Conservation (phyloP, 2,888 invertebrate species). For the Perizoma flavofasciatum region DNA sequence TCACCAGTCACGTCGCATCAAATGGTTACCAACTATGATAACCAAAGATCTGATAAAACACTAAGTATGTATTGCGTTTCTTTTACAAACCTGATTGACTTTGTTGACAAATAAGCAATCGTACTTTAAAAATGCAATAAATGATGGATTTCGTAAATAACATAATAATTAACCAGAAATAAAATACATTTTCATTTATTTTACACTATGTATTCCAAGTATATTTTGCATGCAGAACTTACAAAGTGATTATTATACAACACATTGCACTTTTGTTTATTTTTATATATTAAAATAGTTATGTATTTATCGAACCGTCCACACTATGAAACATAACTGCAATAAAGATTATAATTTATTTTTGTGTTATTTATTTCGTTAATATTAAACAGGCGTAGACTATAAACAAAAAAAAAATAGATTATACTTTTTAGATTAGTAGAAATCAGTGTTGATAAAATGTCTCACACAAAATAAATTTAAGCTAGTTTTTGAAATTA, state of each 20-base stretch:
- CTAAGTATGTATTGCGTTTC: background rate
- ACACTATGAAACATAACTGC: conserved; percentile 29
- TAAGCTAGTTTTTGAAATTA: too few species aligned
- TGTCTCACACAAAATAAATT: too few species aligned
- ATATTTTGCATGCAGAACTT: background rate
- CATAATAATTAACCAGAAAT: too few species aligned
- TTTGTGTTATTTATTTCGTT: conserved; percentile 26
- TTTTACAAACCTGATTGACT: background rate
- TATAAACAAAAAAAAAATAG: too few species aligned
- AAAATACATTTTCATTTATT: background rate
- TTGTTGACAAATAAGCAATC: background rate
- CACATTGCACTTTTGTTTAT: conserved; percentile 6
- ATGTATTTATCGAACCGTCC: conserved; percentile 34
- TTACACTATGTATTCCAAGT: conserved; percentile 1
- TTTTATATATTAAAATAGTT: conserved; percentile 11
- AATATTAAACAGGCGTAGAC: too few species aligned
- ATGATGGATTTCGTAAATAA: background rate
- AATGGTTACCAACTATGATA: conserved; percentile 36
- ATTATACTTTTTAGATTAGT: too few species aligned
- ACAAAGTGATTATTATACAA: background rate
- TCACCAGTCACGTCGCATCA: conserved; percentile 12
- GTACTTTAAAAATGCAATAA: background rate
- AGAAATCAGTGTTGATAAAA: too few species aligned
- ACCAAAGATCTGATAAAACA: conserved; percentile 36
- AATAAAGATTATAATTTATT: conserved; percentile 35